Percentiles rank a stretch among this genome's conserved stretches.
These are phyloP conservation scores for Oryctolagus cuniculus DNA, from an alignment of 2,113 vertebrate genomes.

Conservation along the genomic window mOryCun1.1 NC_091432.1:121284501-121285000, in stretches of 20 bases:
- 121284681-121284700: not conserved
- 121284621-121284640: not conserved
- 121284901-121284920: no score
- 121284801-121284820: not conserved
- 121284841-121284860: not conserved
- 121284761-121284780: not conserved
- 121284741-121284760: not conserved
- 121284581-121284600: not conserved
- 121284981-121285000: no score
- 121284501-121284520: slow-evolving; percentile 50
- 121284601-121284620: not conserved
- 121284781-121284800: not conserved
- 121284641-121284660: not conserved
- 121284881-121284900: no score
- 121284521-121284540: slow-evolving; percentile 65
- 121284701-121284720: not conserved
- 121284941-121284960: no score
- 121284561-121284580: slow-evolving; percentile 9
- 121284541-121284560: slow-evolving; percentile 56
- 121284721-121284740: rapidly evolving
- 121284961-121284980: no score
- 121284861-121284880: not conserved
- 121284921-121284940: no score
- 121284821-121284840: not conserved
- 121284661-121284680: not conserved